Percentiles rank a stretch among this genome's conserved stretches.
Evolutionary conservation across 2,113 vertebrate species (phyloP).

Genomic region (Sigmodon hispidus): DNA sequence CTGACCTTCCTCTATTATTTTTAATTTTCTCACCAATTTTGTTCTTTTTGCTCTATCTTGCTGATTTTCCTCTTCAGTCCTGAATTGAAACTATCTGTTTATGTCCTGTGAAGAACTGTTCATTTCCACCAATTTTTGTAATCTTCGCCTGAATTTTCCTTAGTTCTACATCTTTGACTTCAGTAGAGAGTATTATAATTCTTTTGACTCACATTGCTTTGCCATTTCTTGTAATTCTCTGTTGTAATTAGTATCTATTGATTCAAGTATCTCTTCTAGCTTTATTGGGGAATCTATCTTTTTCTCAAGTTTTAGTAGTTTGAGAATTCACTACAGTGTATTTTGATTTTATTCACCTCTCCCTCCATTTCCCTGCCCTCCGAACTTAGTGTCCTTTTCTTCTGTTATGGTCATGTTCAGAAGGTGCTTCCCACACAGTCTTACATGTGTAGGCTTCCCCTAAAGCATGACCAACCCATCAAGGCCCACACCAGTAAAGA

Average conservation of each 20-base stretch:
- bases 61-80: not conserved
- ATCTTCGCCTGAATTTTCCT: not conserved
- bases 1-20: not conserved
- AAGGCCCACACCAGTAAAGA: not conserved
- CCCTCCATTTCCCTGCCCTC: not conserved
- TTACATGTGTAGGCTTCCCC: not conserved
- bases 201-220: not conserved
- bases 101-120: not conserved
- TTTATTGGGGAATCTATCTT: not conserved
- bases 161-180: not conserved
- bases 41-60: not conserved
- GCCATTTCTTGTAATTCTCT: not conserved
- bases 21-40: not conserved
- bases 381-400: not conserved
- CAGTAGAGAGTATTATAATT: not conserved
- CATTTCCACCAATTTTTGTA: not conserved
- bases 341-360: not conserved
- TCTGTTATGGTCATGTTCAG: not conserved
- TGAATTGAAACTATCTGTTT: not conserved
- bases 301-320: not conserved
- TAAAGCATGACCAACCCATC: not conserved
- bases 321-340: not conserved
- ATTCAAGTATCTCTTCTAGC: not conserved
- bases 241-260: not conserved
- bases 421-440: not conserved